Conservation (phyloP, 92 coral and sea anemone genomes). For the Micromussa lordhowensis region DNA sequence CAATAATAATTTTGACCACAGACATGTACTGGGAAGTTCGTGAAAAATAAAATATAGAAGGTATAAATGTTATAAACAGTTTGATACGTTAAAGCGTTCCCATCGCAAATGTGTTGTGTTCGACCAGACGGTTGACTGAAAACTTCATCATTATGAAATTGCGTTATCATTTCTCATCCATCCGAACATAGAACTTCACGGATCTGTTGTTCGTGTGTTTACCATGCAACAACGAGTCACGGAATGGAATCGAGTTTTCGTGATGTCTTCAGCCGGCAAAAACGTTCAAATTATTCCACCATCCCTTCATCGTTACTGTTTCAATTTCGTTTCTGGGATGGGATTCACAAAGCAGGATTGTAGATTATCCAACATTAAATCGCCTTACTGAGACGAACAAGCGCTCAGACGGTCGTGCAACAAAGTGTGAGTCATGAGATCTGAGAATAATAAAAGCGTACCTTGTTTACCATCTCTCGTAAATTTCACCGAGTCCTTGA, state of each 20-base stretch:
- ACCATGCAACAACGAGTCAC: slow-evolving; percentile 22
- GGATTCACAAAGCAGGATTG: neutral
- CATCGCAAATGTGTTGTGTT: neutral
- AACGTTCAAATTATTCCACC: neutral
- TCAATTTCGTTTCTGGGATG: neutral
- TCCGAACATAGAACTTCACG: neutral
- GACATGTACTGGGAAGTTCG: neutral
- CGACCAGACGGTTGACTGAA: neutral
- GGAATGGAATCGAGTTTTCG: neutral
- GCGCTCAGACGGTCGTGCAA: neutral
- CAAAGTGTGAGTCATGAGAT: neutral
- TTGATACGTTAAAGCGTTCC: neutral
- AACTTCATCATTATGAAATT: neutral
- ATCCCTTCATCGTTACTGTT: neutral
- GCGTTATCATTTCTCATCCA: neutral
- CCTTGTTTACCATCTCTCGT: slow-evolving; percentile 47
- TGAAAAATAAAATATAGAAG: neutral
- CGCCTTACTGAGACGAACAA: neutral
- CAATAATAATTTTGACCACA: neutral
- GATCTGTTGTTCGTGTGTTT: neutral
- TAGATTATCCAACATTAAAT: neutral
- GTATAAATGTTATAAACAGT: neutral
- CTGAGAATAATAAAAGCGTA: neutral
- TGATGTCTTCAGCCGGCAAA: neutral
- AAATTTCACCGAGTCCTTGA: slow-evolving; percentile 1